These are phyloP conservation scores for Sphyrna mokarran DNA, from an alignment of 2,113 vertebrate genomes.

Conservation along the genomic window DNA sequence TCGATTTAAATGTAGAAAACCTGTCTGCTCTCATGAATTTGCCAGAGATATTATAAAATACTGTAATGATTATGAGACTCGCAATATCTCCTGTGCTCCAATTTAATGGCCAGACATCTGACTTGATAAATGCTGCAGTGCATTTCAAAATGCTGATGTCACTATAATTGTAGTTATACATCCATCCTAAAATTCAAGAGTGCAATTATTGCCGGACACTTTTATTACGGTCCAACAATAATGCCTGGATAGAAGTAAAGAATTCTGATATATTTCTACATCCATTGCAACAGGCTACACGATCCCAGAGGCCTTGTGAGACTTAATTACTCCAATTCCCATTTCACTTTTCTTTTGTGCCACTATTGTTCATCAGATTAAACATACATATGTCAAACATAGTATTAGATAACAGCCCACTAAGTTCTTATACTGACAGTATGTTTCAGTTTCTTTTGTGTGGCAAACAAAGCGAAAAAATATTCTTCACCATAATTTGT, in stretches of 20 bases:
- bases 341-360: conserved; percentile 20
- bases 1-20: conserved; percentile 18
- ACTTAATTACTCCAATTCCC: conserved; percentile 30
- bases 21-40: neutral
- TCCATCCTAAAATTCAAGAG: conserved; percentile 25
- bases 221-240: neutral
- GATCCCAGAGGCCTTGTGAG: neutral
- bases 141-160: conserved; percentile 14
- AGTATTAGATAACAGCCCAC: neutral
- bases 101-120: conserved; percentile 5
- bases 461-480: neutral
- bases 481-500: neutral
- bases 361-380: conserved; percentile 29
- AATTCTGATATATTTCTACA: neutral
- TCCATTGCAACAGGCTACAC: neutral
- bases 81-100: neutral
- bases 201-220: neutral
- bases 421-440: neutral
- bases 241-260: neutral
- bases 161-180: neutral
- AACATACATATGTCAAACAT: neutral
- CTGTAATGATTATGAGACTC: neutral
- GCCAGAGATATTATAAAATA: conserved; percentile 25
- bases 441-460: neutral
- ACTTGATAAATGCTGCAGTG: neutral